Evolutionary conservation across 2,113 vertebrate genomes (phyloP).

Genomic region (Numida meleagris): DNA sequence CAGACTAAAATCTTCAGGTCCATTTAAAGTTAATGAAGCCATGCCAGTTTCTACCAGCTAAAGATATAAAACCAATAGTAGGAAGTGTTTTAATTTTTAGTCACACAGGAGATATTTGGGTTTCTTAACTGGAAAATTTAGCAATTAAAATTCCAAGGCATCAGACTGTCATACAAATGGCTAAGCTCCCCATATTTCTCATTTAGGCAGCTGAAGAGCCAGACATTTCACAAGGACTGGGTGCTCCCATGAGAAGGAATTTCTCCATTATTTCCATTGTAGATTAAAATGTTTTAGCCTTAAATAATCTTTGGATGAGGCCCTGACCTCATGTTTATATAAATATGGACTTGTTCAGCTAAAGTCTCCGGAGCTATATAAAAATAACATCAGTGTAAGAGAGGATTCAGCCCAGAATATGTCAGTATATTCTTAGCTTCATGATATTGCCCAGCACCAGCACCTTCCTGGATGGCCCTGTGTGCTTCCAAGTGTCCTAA

Average conservation of each 20-base stretch:
- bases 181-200: neutral
- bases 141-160: neutral
- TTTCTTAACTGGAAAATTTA: neutral
- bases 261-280: constrained; percentile 11
- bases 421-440: neutral
- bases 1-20: neutral
- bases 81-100: neutral
- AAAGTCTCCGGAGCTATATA: neutral
- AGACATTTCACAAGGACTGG: neutral
- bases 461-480: neutral
- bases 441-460: constrained; percentile 14
- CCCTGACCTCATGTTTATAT: constrained; percentile 8
- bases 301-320: constrained; percentile 34
- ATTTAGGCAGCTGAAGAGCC: neutral
- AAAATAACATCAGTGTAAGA: neutral
- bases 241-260: neutral
- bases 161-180: neutral
- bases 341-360: constrained; percentile 11
- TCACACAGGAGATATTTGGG: neutral
- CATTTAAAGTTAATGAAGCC: neutral
- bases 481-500: constrained; percentile 44
- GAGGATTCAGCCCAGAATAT: constrained; percentile 15
- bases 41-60: neutral
- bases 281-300: constrained; percentile 23
- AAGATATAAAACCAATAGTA: neutral